Evolutionary conservation across 2,113 vertebrate genomes (phyloP).

Genomic region (Leptobrachium ailaonicum): DNA sequence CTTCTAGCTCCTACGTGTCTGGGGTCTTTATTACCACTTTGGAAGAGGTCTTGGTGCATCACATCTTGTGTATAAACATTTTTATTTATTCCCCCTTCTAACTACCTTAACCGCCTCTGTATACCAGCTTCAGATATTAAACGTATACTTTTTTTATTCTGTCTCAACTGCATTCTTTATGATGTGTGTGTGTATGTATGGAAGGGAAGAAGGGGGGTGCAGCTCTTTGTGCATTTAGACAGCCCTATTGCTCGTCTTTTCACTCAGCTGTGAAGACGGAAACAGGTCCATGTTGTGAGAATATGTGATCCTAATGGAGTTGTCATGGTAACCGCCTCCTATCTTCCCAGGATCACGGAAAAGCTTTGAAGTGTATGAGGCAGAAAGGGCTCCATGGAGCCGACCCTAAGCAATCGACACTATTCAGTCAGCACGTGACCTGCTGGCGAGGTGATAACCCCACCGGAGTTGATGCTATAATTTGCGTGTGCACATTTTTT

Average conservation of each 20-base stretch:
- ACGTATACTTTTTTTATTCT: neutral
- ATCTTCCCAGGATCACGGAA: conserved; percentile 25
- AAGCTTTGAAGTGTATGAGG: conserved; percentile 38
- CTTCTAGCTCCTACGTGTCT: conserved; percentile 15
- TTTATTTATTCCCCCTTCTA: neutral
- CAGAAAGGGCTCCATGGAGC: neutral
- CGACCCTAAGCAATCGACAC: conserved; percentile 22
- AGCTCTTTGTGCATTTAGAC: conserved; percentile 28
- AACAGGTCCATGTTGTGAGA: conserved; percentile 32
- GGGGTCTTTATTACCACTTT: neutral
- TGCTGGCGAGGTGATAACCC: neutral
- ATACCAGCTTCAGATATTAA: conserved; percentile 5
- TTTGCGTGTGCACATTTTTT: neutral
- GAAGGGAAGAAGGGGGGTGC: neutral
- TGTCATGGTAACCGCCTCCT: conserved; percentile 44
- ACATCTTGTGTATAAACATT: conserved; percentile 1
- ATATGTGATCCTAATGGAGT: conserved; percentile 17
- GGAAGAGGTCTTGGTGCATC: neutral
- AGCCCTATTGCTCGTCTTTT: conserved; percentile 29
- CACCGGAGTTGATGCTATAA: neutral
- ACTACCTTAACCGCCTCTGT: neutral
- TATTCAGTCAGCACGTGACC: conserved; percentile 3
- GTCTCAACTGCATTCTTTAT: neutral
- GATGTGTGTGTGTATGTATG: neutral
- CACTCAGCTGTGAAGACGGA: conserved; percentile 43